Percentiles rank a stretch among this genome's conserved stretches.
These are phyloP conservation scores for Wiebesia pumilae DNA, from an alignment of 1,140 invertebrate genomes.

Conservation along the genomic window DNA sequence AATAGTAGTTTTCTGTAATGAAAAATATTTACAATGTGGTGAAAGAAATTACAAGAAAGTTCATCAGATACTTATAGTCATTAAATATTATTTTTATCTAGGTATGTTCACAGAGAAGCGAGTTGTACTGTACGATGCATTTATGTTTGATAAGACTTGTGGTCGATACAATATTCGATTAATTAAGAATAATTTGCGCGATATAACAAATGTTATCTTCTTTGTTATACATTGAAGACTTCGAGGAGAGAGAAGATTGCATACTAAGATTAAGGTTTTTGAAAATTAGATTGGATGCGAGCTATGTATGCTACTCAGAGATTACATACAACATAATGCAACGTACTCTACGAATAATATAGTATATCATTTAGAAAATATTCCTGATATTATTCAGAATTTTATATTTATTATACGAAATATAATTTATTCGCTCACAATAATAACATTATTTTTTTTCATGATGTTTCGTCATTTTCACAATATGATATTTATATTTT, in stretches of 20 bases:
- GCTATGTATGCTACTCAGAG: not conserved
- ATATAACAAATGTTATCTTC: not conserved
- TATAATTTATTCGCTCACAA: too few species aligned
- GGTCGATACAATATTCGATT: constrained; percentile 24
- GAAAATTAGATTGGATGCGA: constrained; percentile 51
- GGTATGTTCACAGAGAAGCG: not conserved
- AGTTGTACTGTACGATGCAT: not conserved
- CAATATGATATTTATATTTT: too few species aligned
- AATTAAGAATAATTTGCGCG: constrained; percentile 52
- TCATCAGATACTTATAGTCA: not conserved
- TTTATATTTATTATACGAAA: too few species aligned
- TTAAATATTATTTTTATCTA: not conserved
- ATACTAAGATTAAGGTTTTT: constrained; percentile 42
- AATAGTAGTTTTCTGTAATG: not conserved
- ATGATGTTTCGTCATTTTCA: too few species aligned
- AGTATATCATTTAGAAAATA: too few species aligned
- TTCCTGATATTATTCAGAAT: too few species aligned
- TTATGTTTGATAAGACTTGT: constrained; percentile 22
- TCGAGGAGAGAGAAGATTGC: not conserved
- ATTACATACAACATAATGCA: not conserved
- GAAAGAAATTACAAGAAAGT: not conserved
- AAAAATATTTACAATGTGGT: not conserved
- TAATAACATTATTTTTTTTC: too few species aligned
- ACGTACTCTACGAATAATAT: too few species aligned
- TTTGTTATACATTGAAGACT: not conserved